phyloP scores from a whole-genome alignment of 2,113 vertebrate species.

The Indri indri region DNA sequence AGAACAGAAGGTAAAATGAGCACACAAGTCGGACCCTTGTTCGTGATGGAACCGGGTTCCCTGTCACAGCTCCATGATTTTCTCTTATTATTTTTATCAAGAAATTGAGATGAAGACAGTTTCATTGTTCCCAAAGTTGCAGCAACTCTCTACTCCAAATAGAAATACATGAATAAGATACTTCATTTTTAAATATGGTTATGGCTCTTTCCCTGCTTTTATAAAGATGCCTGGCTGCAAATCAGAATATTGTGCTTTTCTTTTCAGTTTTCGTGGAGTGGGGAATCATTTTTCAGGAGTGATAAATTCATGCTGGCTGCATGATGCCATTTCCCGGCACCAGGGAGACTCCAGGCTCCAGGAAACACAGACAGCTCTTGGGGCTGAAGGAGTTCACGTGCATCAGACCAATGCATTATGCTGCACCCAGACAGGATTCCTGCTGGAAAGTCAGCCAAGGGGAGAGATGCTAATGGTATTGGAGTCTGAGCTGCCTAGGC shows the following conservation, averaged over 20 bases:
- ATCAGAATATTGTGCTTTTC: slow-evolving; percentile 22
- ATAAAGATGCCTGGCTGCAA: neutral
- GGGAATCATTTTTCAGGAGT: neutral
- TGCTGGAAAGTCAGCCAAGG: neutral
- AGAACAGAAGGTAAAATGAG: neutral
- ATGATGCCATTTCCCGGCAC: slow-evolving; percentile 30
- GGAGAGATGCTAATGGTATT: neutral
- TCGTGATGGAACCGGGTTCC: neutral
- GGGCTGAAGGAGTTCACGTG: neutral
- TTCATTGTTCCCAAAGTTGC: neutral
- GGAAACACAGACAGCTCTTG: neutral
- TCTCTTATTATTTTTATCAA: neutral
- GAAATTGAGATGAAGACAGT: neutral
- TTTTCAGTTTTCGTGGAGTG: neutral
- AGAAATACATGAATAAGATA: neutral
- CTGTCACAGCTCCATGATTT: neutral
- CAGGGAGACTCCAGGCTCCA: neutral
- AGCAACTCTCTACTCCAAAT: neutral
- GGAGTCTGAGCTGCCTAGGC: neutral
- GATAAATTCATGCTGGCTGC: slow-evolving; percentile 43
- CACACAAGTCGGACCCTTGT: neutral
- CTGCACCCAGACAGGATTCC: neutral
- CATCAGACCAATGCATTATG: neutral
- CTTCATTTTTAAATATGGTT: neutral
- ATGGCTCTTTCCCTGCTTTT: neutral